phyloP scores from a whole-genome alignment of 2,797 vertebrate genomes.

The Crypturellus tataupa region DNA sequence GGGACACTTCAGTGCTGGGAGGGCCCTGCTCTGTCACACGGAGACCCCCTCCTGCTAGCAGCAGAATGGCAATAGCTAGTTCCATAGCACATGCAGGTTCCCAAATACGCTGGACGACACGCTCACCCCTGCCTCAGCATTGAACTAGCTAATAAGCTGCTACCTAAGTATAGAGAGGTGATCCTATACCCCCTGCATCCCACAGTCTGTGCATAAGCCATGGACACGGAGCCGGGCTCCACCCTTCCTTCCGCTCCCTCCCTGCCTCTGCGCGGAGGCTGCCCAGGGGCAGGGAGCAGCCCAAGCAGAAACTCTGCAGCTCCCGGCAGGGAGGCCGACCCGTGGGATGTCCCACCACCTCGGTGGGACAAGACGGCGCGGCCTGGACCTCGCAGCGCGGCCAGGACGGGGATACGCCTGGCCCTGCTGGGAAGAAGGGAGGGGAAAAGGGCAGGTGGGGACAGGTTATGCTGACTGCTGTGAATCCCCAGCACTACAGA shows the following conservation, averaged over 20 bases:
- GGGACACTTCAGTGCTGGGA: background rate
- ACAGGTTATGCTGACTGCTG: background rate
- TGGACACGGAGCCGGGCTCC: background rate
- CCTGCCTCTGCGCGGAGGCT: background rate
- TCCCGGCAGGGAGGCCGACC: background rate
- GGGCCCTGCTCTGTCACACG: fast-evolving
- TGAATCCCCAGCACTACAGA: background rate
- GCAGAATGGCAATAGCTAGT: background rate
- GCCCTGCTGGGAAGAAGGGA: background rate
- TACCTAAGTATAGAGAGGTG: background rate
- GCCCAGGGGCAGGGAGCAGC: background rate
- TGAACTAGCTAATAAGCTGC: background rate
- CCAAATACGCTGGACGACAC: fast-evolving
- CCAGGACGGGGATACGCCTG: no score
- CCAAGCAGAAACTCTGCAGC: background rate
- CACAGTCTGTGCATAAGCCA: background rate
- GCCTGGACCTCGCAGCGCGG: background rate
- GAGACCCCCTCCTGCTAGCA: background rate
- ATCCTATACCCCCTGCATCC: background rate
- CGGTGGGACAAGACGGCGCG: background rate
- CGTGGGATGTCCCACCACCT: fast-evolving
- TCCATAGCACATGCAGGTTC: background rate
- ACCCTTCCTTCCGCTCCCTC: background rate
- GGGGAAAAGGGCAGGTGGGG: background rate
- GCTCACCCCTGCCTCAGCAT: background rate